Conservation (phyloP, 2,888 invertebrate species). For the Dicycla oo region DNA sequence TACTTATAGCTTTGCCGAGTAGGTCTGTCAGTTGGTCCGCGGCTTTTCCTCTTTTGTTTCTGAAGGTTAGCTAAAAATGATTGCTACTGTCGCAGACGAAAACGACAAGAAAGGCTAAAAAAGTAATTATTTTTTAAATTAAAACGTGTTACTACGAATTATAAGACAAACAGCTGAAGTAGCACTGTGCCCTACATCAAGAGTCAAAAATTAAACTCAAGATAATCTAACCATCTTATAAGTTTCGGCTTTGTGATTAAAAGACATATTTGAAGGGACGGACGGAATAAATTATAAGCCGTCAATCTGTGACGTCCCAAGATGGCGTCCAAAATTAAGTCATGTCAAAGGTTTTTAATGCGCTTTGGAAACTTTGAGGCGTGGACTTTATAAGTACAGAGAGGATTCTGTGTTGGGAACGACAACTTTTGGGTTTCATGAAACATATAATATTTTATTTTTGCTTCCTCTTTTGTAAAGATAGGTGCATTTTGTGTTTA, state of each 20-base stretch:
- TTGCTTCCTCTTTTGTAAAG: not conserved
- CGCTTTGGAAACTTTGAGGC: conserved; percentile 56
- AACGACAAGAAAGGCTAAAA: no score
- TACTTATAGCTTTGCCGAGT: no score
- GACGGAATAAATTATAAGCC: conserved; percentile 57
- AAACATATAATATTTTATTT: conserved; percentile 5
- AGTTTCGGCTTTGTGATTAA: conserved; percentile 51
- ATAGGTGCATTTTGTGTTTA: not conserved
- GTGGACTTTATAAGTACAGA: conserved; percentile 46
- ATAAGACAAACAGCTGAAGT: not conserved
- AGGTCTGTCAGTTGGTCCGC: no score
- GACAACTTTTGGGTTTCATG: conserved; percentile 17
- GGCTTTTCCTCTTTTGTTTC: no score
- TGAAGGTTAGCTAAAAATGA: no score
- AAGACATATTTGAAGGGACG: conserved; percentile 53
- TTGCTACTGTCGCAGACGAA: no score
- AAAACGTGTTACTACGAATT: no score
- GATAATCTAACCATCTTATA: conserved; percentile 45
- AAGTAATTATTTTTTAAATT: no score
- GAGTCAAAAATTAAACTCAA: not conserved
- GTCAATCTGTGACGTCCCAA: conserved; percentile 58
- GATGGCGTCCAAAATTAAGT: conserved; percentile 59
- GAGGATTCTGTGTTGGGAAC: conserved; percentile 13
- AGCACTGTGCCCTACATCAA: not conserved
- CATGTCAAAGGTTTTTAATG: conserved; percentile 65